These are phyloP conservation scores for Cheilosia soror DNA, from an alignment of 2,888 invertebrate species.

Conservation along the genomic window DNA sequence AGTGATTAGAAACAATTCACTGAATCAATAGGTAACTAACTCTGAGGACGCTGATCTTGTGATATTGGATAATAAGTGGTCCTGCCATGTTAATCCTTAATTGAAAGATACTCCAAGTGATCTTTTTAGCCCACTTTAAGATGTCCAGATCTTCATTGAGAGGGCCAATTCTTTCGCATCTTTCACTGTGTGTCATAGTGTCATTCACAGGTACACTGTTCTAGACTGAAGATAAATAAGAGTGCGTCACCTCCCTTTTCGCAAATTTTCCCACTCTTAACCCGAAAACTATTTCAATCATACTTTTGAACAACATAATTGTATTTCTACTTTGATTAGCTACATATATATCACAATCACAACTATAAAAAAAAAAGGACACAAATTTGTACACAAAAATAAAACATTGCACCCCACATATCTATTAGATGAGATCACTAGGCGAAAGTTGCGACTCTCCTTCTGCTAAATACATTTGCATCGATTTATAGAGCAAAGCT, in stretches of 20 bases:
- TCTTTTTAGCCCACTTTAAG: no score
- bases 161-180: no score
- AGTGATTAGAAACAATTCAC: no score
- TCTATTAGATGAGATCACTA: constrained; percentile 87
- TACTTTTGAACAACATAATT: constrained; percentile 3
- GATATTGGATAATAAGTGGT: no score
- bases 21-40: no score
- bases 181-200: no score
- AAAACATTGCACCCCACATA: neutral
- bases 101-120: no score
- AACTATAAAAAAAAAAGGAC: constrained; percentile 38
- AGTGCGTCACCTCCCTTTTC: neutral
- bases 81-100: no score
- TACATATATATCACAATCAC: constrained; percentile 62
- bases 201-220: no score
- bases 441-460: constrained; percentile 95
- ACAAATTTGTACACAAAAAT: constrained; percentile 30
- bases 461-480: constrained; percentile 93
- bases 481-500: constrained; percentile 91
- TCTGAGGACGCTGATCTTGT: no score
- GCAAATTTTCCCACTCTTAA: neutral
- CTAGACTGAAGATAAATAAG: no score
- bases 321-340: constrained; percentile 32
- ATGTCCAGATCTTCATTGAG: no score
- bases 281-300: neutral